Evolutionary conservation across 2,888 invertebrate genomes (phyloP).

Genomic region (Meganola albula): DNA sequence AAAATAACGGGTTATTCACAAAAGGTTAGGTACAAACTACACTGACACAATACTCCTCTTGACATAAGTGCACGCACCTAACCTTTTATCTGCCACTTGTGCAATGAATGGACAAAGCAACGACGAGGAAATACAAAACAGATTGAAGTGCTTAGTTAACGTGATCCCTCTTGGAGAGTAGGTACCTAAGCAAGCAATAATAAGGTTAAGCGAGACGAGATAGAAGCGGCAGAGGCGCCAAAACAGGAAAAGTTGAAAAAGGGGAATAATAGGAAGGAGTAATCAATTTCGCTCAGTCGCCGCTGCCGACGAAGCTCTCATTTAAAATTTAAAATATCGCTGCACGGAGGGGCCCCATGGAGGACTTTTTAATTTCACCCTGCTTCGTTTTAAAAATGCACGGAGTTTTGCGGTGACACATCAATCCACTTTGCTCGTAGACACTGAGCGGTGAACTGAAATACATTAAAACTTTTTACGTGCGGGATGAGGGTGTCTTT

Average conservation of each 20-base stretch:
- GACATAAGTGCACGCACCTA: no score
- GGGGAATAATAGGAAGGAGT: slow-evolving; percentile 76
- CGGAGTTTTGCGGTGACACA: slow-evolving; percentile 68
- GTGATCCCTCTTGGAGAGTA: slow-evolving; percentile 36
- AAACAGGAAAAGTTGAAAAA: slow-evolving; percentile 68
- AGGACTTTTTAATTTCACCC: slow-evolving; percentile 75
- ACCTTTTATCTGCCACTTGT: no score
- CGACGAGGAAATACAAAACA: no score
- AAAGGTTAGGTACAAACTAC: no score
- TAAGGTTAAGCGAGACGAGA: slow-evolving; percentile 69
- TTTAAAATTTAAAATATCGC: slow-evolving; percentile 75
- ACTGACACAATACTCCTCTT: no score
- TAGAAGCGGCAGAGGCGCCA: slow-evolving; percentile 59
- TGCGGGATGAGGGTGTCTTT: no score
- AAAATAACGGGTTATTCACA: slow-evolving; percentile 9
- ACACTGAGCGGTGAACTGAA: slow-evolving; percentile 46
- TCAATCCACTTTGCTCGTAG: slow-evolving; percentile 70
- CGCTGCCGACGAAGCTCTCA: slow-evolving; percentile 69
- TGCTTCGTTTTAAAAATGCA: slow-evolving; percentile 72
- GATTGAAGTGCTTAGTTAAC: slow-evolving; percentile 19
- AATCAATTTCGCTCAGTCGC: slow-evolving; percentile 76
- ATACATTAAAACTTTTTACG: slow-evolving; percentile 35
- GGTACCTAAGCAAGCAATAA: no score
- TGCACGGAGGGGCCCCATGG: slow-evolving; percentile 56
- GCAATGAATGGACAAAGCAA: no score